Conservation (phyloP, 23 tunicate species). For the Styela clava region DNA sequence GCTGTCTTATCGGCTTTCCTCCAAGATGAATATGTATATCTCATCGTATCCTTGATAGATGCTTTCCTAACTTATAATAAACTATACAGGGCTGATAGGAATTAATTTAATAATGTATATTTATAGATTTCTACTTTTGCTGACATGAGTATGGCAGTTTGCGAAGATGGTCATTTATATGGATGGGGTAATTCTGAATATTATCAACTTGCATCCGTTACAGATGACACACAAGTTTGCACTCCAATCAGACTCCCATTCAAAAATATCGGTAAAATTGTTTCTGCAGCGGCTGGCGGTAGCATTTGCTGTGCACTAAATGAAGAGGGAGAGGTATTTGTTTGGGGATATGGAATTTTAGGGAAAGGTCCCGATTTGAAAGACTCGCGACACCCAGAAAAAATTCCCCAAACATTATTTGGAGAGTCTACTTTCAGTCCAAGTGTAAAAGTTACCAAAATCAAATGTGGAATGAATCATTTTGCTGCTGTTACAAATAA, state of each 20-base stretch:
- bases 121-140: conserved; percentile 54
- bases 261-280: conserved; percentile 36
- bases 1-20: too few species aligned
- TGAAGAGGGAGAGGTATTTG: conserved; percentile 76
- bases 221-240: conserved; percentile 58
- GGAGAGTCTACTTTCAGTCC: conserved; percentile 49
- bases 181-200: conserved; percentile 98
- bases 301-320: conserved; percentile 48
- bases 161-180: conserved; percentile 58
- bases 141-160: conserved; percentile 67
- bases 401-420: conserved; percentile 71
- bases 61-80: too few species aligned
- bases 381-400: conserved; percentile 31
- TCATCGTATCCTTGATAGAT: too few species aligned
- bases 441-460: conserved; percentile 41
- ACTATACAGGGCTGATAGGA: too few species aligned
- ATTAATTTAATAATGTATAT: too few species aligned
- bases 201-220: conserved; percentile 62
- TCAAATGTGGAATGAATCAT: conserved; percentile 55
- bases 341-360: conserved; percentile 90
- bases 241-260: conserved; percentile 54
- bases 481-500: conserved; percentile 73
- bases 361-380: conserved; percentile 85
- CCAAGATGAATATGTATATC: too few species aligned
- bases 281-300: conserved; percentile 64